Evolutionary conservation across 2,113 vertebrate species (phyloP), one percentile per base, ranked within the genome.

Genomic region (Seriola rivoliana): DNA sequence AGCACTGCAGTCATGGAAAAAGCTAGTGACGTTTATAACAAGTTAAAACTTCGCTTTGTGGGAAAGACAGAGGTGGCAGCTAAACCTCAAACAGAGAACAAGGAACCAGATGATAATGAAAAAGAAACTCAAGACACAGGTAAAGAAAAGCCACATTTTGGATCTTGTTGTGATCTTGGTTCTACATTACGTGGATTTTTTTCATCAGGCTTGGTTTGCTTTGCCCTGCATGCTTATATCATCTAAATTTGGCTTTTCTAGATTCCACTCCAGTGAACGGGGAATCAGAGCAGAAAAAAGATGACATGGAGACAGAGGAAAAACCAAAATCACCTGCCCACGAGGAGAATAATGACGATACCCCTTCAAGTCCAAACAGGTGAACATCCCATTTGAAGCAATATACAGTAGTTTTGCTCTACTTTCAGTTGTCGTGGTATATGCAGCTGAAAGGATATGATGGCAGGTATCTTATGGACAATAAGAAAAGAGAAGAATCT

Each of bases 1-100:
- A 99, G 98, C 93, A 93, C 91, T 81, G 97, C 97, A 0, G 97
- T 99, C 81, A 99, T 99, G 98, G 97, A 97, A 73, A 99, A 99
- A 67, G 98, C 98, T 0, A 96, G 95, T 0, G 96, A 98, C 0
- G 97, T 99, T 75, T 99, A 99, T 86, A 96, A 96, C 48, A 97
- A 97, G 34, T 94, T 99, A 91, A 99, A 99, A 93, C 96, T 97
- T 0, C 96, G 97, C 13, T 97, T 99, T 86, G 93, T 99, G 78
- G 97, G 97, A 48, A 98, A 97, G 91, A 4, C 88, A 0, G 97
- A 98, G 64, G 81, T 90, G 0, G 79, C 93, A 65, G 95, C 92
- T 91, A 99, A 97, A 88, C 89, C 93, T 11, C 95, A 94, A 89
- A 86, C 84, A 0, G 96, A 96, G 4, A 84, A 19, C 0, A 96